Conservation (phyloP, 1,140 invertebrate genomes). For the Brachionus rubens region DNA sequence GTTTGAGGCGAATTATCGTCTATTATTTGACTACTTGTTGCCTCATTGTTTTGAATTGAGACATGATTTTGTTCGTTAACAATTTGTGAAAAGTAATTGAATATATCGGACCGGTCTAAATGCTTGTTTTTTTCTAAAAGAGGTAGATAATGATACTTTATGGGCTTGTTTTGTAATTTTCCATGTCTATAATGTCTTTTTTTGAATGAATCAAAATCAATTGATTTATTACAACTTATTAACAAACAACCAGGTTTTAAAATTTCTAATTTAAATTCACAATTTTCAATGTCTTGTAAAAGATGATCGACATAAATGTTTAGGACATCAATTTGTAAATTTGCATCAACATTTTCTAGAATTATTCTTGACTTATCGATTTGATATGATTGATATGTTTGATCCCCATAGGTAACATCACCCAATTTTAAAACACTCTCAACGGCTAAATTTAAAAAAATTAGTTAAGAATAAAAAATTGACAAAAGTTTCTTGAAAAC, state of each 20-base stretch:
- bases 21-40: not conserved
- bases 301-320: slow-evolving; percentile 16
- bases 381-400: not conserved
- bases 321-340: not conserved
- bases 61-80: not conserved
- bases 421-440: not conserved
- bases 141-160: not conserved
- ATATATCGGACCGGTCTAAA: not conserved
- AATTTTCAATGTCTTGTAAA: not conserved
- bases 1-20: not conserved
- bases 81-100: not conserved
- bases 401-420: not conserved
- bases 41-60: not conserved
- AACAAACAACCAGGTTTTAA: not conserved
- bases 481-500: too few relatives aligned
- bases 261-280: not conserved
- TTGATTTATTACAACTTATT: not conserved
- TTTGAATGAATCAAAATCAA: not conserved
- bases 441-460: not conserved
- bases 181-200: not conserved
- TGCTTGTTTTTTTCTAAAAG: not conserved
- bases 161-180: not conserved
- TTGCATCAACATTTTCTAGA: not conserved
- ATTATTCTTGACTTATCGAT: not conserved
- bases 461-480: not conserved